Conservation (phyloP, 2,888 invertebrate genomes). For the Lottia gigantea region DNA sequence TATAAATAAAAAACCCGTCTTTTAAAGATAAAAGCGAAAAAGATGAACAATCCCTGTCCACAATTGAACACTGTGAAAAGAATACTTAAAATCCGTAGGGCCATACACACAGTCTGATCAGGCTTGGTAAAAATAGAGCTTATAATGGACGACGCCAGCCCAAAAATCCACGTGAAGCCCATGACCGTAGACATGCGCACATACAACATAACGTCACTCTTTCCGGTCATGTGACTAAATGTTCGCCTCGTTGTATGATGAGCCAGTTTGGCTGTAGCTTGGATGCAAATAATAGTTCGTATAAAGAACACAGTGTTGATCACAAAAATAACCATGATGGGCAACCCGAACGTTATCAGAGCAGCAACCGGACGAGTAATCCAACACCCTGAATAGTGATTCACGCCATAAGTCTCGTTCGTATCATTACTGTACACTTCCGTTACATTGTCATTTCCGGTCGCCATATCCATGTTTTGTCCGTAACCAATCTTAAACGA, state of each 20-base stretch:
- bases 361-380: conserved; percentile 55
- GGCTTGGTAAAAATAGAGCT: conserved; percentile 46
- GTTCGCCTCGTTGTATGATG: conserved; percentile 43
- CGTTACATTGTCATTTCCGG: not conserved
- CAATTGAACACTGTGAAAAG: conserved; percentile 58
- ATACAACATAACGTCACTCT: conserved; percentile 57
- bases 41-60: conserved; percentile 59
- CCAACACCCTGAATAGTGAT: conserved; percentile 46
- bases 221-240: conserved; percentile 41
- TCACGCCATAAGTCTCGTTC: not conserved
- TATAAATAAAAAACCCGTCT: conserved; percentile 48
- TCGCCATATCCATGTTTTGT: not conserved
- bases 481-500: conserved; percentile 49
- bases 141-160: conserved; percentile 53
- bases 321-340: conserved; percentile 51
- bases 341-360: conserved; percentile 53
- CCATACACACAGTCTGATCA: conserved; percentile 40
- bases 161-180: conserved; percentile 64
- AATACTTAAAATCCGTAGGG: conserved; percentile 45
- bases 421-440: not conserved
- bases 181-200: conserved; percentile 61
- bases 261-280: conserved; percentile 42
- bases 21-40: conserved; percentile 56
- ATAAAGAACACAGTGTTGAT: conserved; percentile 52
- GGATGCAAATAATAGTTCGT: conserved; percentile 52